A percentile compares a stretch with the other conserved stretches of the same genome.
These are phyloP conservation scores for Grantiella picta DNA, from an alignment of 2,113 vertebrate species.

Conservation along the genomic window DNA sequence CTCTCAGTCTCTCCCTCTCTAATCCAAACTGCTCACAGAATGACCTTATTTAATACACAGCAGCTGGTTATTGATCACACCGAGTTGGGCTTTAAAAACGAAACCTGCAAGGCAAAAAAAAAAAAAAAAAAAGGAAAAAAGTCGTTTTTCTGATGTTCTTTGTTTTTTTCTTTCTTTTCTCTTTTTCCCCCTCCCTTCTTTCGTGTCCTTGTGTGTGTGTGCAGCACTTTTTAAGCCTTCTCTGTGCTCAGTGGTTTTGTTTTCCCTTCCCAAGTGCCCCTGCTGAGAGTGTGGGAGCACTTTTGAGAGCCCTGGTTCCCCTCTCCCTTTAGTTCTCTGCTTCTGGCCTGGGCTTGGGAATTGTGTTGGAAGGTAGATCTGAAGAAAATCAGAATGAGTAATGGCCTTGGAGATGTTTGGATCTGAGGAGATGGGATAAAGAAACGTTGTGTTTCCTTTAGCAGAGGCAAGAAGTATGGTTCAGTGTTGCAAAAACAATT, in stretches of 20 bases:
- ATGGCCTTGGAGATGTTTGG: background rate
- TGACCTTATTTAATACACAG: background rate
- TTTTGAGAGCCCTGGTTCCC: constrained; percentile 1
- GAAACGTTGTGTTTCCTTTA: constrained; percentile 9
- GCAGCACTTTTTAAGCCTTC: constrained; percentile 51
- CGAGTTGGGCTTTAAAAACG: background rate
- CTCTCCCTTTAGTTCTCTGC: background rate
- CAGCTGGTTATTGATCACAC: constrained; percentile 64
- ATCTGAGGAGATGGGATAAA: background rate
- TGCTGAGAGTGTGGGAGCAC: background rate
- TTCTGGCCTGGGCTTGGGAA: constrained; percentile 56
- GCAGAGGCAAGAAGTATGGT: constrained; percentile 66
- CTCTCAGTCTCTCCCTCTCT: background rate
- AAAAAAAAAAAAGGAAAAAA: background rate
- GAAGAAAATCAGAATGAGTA: background rate
- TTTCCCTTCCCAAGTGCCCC: background rate
- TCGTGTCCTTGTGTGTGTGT: constrained; percentile 56
- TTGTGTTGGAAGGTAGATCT: constrained; percentile 62
- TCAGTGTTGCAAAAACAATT: background rate
- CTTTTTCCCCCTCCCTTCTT: background rate
- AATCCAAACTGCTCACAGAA: background rate
- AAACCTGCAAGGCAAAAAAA: background rate
- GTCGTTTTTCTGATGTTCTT: constrained; percentile 55
- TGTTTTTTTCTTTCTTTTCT: constrained; percentile 31
- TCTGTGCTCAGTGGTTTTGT: constrained; percentile 44